Evolutionary conservation across 2,113 vertebrate species (phyloP), one percentile per base, ranked within the genome.

Genomic region (Lepisosteus oculatus): DNA sequence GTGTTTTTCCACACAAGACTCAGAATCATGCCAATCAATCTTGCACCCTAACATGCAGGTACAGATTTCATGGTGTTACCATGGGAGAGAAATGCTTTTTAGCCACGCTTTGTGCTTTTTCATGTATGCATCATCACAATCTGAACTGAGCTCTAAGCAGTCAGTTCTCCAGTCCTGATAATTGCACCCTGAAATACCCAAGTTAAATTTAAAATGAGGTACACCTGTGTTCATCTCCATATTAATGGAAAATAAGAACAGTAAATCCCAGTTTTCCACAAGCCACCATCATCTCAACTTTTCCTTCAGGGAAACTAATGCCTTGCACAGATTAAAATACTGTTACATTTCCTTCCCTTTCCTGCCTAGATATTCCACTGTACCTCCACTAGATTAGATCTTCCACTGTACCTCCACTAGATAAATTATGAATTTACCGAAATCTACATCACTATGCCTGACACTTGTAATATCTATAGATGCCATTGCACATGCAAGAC

Each of bases 141-240:
- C 14, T 45, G 14, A 44, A 15, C 14, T 45, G 79, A 75, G 69
- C 75, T 29, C 29, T 71, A 44, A 72, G 78, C 74, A 72, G 72
- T 81, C 72, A 17, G 72, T 81, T 83, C 80, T 73, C 72, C 77
- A 55, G 69, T 79, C 77, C 79, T 79, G 72, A 82, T 88, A 89
- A 90, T 88, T 92, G 86, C 90, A 91, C 90, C 90, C 89, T 92
- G 86, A 84, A 83, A 83, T 88, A 86, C 84, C 87, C 88, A 87
- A 89, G 86, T 87, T 90, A 90, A 92, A 91, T 92, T 89, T 90
- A 90, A 79, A 82, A 89, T 88, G 82, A 79, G 75, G 81, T 85
- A 84, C 87, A 89, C 90, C 87, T 88, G 87, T 90, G 90, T 90
- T 92, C 88, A 92, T 90, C 88, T 90, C 87, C 89, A 91, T 91